Base-by-base conservation (phyloP, 92 coral and sea anemone species). In the Epizoanthus rinbou region DNA sequence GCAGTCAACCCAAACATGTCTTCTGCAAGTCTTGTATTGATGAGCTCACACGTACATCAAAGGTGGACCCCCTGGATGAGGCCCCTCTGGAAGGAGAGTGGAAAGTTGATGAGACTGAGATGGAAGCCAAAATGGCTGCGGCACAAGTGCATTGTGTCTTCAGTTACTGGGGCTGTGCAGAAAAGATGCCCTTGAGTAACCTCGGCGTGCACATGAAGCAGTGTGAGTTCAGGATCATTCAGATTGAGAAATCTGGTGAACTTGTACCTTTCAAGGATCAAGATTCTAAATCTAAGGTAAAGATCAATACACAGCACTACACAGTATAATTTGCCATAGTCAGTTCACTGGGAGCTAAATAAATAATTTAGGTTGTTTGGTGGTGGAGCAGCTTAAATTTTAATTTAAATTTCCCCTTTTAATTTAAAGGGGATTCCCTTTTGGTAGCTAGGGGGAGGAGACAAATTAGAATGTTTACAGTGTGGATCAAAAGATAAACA, bases 1-100 rank as follows among this genome's bases (percentile, higher is more conserved):
- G 73, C 22, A 92, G 91, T 60, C 73, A 82, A n/a, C 85, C 96
- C 2, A 95, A 92, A 63, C 98, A 92, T 80, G 87, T 96, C 19
- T 96, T 90, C 69, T 96, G 99, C 80, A 96, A 91, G 84, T 63
- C 93, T 14, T 96, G 99, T 56, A 90, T 96, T 50, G 91, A 94
- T 83, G 98, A 96, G 73, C 80, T 92, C 17, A 94, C 99, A 1
- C 95, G 98, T 37, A 96, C 99, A 13, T 94, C 98, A 60, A 96
- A 96, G 74, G 92, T 79, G 13, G 92, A 96, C 85, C 99, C 99
- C 2, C 90, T 96, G 35, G 89, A 94, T 74, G 95, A 91, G 70
- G 70, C 82, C 4, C 93, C 92, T 1, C 63, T 96, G 57, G 45
- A 59, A 1, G 95, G 95, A 3, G 90, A 86, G 74, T 96, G 99